Conservation (phyloP, 2,888 invertebrate genomes). For the Oligia latruncula region DNA sequence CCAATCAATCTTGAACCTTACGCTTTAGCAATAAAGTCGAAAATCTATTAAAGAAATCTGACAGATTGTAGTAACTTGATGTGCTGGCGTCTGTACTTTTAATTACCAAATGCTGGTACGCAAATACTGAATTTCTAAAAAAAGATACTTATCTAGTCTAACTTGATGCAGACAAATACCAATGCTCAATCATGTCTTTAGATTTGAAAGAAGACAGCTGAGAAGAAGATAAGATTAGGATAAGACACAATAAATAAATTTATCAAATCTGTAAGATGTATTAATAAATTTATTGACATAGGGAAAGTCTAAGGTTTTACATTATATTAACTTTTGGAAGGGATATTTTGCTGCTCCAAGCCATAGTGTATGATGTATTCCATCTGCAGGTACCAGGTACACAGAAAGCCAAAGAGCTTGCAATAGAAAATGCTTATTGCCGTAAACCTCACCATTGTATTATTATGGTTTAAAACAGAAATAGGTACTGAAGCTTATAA, state of each 20-base stretch:
- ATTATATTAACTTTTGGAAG: neutral
- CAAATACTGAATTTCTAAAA: neutral
- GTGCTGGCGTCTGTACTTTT: too few species aligned
- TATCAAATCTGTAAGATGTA: neutral
- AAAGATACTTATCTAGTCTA: too few species aligned
- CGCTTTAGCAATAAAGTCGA: too few species aligned
- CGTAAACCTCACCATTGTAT: neutral
- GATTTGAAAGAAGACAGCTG: slow-evolving; percentile 1
- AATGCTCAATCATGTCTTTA: neutral
- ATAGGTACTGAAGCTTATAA: neutral
- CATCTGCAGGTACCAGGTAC: neutral
- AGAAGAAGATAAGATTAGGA: slow-evolving; percentile 9
- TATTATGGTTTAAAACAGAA: neutral
- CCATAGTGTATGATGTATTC: neutral
- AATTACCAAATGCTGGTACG: neutral
- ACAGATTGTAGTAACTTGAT: too few species aligned
- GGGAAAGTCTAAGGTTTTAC: neutral
- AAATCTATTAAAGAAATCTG: too few species aligned
- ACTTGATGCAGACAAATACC: neutral
- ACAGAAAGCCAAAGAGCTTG: neutral
- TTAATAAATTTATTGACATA: neutral
- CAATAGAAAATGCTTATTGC: neutral
- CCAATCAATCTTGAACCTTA: too few species aligned
- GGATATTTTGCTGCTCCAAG: neutral
- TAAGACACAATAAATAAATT: neutral